Evolutionary conservation across 2,888 invertebrate genomes (phyloP).

Genomic region (Alitta virens): DNA sequence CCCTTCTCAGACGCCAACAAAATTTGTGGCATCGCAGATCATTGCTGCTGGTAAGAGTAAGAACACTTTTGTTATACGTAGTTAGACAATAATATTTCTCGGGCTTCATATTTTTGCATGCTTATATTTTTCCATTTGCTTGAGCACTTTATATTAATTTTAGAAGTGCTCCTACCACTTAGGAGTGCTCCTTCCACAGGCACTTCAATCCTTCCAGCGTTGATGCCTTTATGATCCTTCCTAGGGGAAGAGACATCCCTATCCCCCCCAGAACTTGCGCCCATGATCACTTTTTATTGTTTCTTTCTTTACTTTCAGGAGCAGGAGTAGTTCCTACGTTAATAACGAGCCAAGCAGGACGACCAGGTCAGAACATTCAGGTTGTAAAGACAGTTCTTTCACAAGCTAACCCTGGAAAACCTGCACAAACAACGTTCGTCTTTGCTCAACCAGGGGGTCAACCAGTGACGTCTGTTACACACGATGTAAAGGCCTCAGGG

Average conservation of each 20-base stretch:
- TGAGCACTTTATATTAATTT: too few relatives aligned
- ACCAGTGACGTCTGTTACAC: conserved; percentile 1
- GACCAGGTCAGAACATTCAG: conserved; percentile 38
- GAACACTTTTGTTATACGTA: too few relatives aligned
- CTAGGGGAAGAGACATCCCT: too few relatives aligned
- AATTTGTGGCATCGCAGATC: not conserved
- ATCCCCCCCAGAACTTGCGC: too few relatives aligned
- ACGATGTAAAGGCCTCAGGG: not conserved
- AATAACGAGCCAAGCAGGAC: conserved; percentile 12
- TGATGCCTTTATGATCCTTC: too few relatives aligned
- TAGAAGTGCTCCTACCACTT: too few relatives aligned
- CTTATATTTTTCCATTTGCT: too few relatives aligned
- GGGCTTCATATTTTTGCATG: too few relatives aligned
- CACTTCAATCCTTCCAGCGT: too few relatives aligned
- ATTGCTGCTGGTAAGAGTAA: not conserved
- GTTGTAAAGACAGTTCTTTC: conserved; percentile 51
- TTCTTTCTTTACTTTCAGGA: conserved; percentile 1
- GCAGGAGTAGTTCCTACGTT: conserved; percentile 17
- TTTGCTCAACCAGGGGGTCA: conserved; percentile 43
- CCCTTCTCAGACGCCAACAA: not conserved
- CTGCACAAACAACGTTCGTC: conserved; percentile 51
- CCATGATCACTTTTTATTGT: too few relatives aligned
- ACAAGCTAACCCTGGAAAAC: conserved; percentile 40
- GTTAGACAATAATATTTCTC: too few relatives aligned
- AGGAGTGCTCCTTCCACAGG: too few relatives aligned